Base-by-base conservation (phyloP, 2,113 vertebrate genomes). In the Pseudorhombus dupliciocellatus region DNA sequence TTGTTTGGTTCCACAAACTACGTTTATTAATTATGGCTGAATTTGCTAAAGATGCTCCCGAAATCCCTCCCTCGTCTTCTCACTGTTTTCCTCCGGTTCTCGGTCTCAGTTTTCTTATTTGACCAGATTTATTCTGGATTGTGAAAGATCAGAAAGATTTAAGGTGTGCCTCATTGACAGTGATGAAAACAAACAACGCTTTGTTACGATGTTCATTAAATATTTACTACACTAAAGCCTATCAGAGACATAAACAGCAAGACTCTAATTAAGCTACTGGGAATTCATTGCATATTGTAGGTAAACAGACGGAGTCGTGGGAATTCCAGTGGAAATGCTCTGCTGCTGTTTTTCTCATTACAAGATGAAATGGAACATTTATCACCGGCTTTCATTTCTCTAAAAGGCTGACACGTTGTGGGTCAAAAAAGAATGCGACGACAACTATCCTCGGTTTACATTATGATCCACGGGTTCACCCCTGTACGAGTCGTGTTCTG, bases 231-330 rank as follows among this genome's bases (percentile, higher is more conserved):
- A 57, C 68, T 87, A 88, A 93, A 92, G 88, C 80, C 86, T 84
- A 87, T 90, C 85, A 58, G 14, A 83, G 83, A 85, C 83, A 84
- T 83, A 87, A 89, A 91, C 89, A 90, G 85, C 55, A 56, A 91
- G 86, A 82, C 87, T 89, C 89, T 94, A 94, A 94, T 94, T 93
- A 94, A 93, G 84, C 93, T 85, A 88, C 88, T 75, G 93, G 93
- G 94, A 94, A 91, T 94, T 93, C 66, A 81, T 81, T 81, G 88
- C 89, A 89, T 91, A 87, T 91, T 92, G 91, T 91, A 93, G 90
- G 92, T 93, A 93, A 94, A 94, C 93, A 94, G 84, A 87, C 26
- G 52, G 79, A 78, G 88, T 86, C 88, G 42, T 84, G 91, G 92
- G 93, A 91, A 92, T 93, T 91, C 61, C 75, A 80, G 75, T 89